Evolutionary conservation across 2,797 vertebrate species (phyloP).

Genomic region (Taenioides sp.): DNA sequence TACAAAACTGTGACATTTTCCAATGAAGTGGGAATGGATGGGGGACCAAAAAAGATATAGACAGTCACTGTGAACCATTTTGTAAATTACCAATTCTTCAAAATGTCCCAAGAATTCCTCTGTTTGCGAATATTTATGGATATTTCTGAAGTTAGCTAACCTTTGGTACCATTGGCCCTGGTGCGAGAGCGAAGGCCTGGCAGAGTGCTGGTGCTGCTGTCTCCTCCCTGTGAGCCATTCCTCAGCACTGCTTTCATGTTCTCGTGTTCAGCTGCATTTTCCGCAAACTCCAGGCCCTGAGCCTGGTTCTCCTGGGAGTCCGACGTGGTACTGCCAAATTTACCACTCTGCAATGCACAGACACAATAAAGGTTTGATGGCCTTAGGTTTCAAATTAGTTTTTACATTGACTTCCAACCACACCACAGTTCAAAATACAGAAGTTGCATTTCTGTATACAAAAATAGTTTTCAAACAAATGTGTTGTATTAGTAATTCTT

Average conservation of each 20-base stretch:
- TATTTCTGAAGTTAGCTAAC: constrained; percentile 56
- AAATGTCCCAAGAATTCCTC: background rate
- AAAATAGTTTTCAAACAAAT: background rate
- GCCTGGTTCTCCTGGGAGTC: constrained; percentile 76
- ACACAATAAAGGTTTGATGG: constrained; percentile 1
- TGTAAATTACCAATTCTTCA: too few species aligned
- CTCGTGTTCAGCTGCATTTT: constrained; percentile 90
- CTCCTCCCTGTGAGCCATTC: constrained; percentile 69
- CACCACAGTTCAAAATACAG: background rate
- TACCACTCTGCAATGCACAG: constrained; percentile 78
- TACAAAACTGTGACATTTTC: background rate
- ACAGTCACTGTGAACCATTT: background rate
- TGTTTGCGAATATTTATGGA: background rate
- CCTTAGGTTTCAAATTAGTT: background rate
- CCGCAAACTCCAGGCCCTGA: constrained; percentile 83
- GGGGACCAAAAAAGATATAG: background rate
- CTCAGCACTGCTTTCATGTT: constrained; percentile 96
- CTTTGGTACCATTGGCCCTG: constrained; percentile 79
- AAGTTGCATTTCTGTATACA: background rate
- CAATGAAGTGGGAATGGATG: background rate
- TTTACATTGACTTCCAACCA: background rate
- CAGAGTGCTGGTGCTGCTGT: constrained; percentile 62
- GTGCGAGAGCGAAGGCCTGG: constrained; percentile 87
- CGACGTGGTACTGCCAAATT: constrained; percentile 81
- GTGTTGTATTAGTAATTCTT: background rate